Evolutionary conservation across 2,888 invertebrate genomes (phyloP).

Genomic region (Hyalella azteca): DNA sequence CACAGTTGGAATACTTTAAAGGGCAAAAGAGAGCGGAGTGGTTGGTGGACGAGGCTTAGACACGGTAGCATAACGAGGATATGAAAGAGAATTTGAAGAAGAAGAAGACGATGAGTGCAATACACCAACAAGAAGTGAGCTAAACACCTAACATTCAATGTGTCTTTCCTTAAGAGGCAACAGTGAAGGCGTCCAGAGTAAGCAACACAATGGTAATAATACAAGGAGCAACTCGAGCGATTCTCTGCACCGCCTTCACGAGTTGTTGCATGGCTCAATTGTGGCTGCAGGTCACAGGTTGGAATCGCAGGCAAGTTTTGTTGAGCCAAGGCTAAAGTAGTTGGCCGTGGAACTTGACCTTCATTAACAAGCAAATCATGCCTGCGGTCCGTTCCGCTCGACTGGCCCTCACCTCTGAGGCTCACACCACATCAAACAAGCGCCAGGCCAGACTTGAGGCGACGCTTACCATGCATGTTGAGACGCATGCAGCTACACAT

Average conservation of each 20-base stretch:
- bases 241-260: too few species aligned
- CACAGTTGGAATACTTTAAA: not conserved
- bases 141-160: constrained; percentile 17
- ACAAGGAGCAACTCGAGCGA: too few species aligned
- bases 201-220: constrained; percentile 18
- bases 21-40: constrained; percentile 1
- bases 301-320: not conserved
- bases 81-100: not conserved
- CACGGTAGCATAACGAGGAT: not conserved
- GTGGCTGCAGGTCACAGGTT: not conserved
- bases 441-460: too few species aligned
- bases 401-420: constrained; percentile 4
- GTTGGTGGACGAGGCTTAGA: not conserved
- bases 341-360: not conserved
- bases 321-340: not conserved
- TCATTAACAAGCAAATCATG: not conserved
- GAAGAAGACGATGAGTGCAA: not conserved
- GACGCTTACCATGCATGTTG: too few species aligned
- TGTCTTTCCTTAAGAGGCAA: constrained; percentile 36
- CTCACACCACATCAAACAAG: too few species aligned
- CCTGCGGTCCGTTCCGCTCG: constrained; percentile 23
- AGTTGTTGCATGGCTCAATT: not conserved
- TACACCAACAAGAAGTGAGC: constrained; percentile 23
- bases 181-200: constrained; percentile 33
- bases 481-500: too few species aligned